Conservation (phyloP, 2,888 invertebrate genomes). For the Scotopteryx bipunctaria region DNA sequence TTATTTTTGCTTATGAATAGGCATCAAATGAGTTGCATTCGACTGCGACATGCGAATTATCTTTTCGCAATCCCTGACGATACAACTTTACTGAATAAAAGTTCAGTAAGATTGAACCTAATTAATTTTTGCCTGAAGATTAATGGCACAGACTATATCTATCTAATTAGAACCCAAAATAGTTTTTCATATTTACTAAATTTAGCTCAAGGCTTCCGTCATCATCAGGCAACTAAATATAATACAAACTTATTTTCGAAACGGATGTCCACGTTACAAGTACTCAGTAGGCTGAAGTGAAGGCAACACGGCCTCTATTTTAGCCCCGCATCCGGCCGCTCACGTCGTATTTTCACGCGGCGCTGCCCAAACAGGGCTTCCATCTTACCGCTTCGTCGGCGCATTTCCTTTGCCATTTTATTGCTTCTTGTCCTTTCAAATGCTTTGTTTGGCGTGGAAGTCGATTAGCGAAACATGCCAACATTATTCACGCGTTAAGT, state of each 20-base stretch:
- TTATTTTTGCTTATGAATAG: slow-evolving; percentile 26
- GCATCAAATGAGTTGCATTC: slow-evolving; percentile 23
- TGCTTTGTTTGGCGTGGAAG: slow-evolving; percentile 17
- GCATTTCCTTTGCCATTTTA: slow-evolving; percentile 48
- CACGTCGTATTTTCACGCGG: slow-evolving; percentile 57
- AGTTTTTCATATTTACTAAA: too few relatives aligned
- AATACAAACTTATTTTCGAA: too few relatives aligned
- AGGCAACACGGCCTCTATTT: slow-evolving; percentile 55
- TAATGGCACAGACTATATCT: too few relatives aligned
- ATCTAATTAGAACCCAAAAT: too few relatives aligned
- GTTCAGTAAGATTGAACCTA: neutral
- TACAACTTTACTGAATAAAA: neutral
- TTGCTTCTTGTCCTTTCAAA: slow-evolving; percentile 22
- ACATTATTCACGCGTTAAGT: slow-evolving; percentile 1
- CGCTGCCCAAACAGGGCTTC: slow-evolving; percentile 67
- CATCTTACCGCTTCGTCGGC: slow-evolving; percentile 59
- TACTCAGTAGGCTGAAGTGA: neutral
- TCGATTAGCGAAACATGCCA: slow-evolving; percentile 17
- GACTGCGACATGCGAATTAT: slow-evolving; percentile 3
- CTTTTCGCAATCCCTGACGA: slow-evolving; percentile 18
- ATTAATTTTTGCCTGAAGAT: too few relatives aligned
- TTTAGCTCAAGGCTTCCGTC: too few relatives aligned
- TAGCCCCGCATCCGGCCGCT: slow-evolving; percentile 57
- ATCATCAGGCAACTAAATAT: too few relatives aligned
- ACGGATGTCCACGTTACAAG: too few relatives aligned